Evolutionary conservation across 2,113 vertebrate genomes (phyloP).

Genomic region (Gobiocypris rarus): DNA sequence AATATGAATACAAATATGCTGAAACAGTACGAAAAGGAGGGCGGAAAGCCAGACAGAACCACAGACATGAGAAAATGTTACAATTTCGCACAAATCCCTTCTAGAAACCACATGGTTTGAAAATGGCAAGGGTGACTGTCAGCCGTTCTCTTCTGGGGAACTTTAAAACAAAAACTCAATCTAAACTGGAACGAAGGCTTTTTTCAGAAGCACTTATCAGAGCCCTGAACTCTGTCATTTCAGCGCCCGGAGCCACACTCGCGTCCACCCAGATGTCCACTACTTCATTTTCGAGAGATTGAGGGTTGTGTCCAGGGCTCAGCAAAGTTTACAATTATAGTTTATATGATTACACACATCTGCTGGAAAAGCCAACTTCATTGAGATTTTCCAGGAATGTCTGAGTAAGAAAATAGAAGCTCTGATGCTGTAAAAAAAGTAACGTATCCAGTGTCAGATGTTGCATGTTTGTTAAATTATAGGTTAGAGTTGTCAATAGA

Average conservation of each 20-base stretch:
- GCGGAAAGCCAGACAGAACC: not conserved
- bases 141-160: slow-evolving; percentile 1
- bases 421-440: not conserved
- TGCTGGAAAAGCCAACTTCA: slow-evolving; percentile 1
- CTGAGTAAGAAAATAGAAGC: not conserved
- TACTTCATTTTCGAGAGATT: slow-evolving; percentile 39
- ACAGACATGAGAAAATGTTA: not conserved
- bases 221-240: slow-evolving; percentile 20
- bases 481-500: not conserved
- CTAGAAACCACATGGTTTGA: not conserved
- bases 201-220: slow-evolving; percentile 10
- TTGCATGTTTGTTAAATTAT: not conserved
- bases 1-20: slow-evolving; percentile 5
- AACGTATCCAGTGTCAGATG: not conserved
- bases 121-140: not conserved
- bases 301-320: slow-evolving; percentile 38
- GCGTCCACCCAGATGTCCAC: slow-evolving; percentile 45
- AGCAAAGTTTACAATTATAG: slow-evolving; percentile 47
- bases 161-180: slow-evolving; percentile 27
- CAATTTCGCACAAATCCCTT: not conserved
- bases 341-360: slow-evolving; percentile 48
- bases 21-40: not conserved
- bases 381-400: slow-evolving; percentile 24
- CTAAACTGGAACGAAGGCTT: slow-evolving; percentile 6
- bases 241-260: not conserved